Conservation (phyloP, 2,797 vertebrate species). For the Sebastes jordani region DNA sequence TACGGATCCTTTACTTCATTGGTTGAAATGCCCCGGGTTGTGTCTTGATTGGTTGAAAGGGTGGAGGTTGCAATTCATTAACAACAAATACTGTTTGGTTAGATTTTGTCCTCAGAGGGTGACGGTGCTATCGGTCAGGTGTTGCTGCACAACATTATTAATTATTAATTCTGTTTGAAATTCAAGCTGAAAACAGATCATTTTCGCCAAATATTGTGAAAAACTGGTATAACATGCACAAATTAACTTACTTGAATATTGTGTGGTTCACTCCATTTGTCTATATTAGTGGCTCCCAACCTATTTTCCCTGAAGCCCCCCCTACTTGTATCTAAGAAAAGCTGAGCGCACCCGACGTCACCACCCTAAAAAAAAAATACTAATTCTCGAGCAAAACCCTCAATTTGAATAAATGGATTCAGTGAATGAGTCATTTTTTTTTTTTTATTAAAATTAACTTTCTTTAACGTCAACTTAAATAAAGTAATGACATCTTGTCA, state of each 20-base stretch:
- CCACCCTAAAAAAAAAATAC: no score
- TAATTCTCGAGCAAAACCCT: no score
- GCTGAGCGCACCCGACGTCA: no score
- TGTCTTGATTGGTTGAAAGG: conserved; percentile 3
- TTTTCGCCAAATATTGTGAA: neutral
- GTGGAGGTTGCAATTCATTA: neutral
- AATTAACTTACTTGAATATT: neutral
- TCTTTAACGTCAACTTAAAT: no score
- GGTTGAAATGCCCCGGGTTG: neutral
- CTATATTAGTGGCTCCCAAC: neutral
- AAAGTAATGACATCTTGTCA: no score
- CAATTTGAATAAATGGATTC: no score
- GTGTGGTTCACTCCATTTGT: neutral
- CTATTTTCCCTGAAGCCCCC: no score
- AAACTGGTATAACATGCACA: neutral
- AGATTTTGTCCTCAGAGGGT: neutral
- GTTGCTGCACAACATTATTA: neutral
- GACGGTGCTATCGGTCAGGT: neutral
- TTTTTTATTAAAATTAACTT: no score
- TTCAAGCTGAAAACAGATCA: neutral
- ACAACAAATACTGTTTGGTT: neutral
- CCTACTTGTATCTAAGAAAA: no score
- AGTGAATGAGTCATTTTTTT: no score
- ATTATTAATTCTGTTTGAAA: neutral
- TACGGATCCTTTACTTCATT: conserved; percentile 4